A percentile compares a stretch with the other conserved stretches of the same genome.
These are phyloP conservation scores for Trimorus sp. DNA, from an alignment of 2,888 invertebrate species.

Conservation along the genomic window DNA sequence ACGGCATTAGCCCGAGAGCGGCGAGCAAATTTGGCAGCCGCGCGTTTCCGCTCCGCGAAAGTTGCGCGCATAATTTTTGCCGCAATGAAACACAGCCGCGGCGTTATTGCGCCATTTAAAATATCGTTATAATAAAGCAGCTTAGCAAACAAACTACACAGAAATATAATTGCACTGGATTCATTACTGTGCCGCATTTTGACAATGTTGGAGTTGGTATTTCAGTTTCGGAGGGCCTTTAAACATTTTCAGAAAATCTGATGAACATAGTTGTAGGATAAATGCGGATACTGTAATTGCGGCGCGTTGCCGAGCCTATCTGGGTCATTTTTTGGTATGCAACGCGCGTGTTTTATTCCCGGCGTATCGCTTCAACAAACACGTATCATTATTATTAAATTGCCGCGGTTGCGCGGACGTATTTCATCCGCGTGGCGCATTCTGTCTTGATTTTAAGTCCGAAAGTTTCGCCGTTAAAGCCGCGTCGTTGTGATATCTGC, in stretches of 20 bases:
- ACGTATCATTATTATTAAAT: slow-evolving; percentile 18
- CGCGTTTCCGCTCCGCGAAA: slow-evolving; percentile 22
- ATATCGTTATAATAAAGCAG: too few relatives aligned
- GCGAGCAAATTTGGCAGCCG: slow-evolving; percentile 38
- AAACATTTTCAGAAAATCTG: too few relatives aligned
- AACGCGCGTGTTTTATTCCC: not conserved
- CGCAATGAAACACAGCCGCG: slow-evolving; percentile 21
- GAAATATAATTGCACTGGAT: too few relatives aligned
- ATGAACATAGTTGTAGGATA: too few relatives aligned
- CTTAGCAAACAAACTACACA: too few relatives aligned
- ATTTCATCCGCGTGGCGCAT: slow-evolving; percentile 4
- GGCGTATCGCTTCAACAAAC: slow-evolving; percentile 21
- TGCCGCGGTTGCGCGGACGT: not conserved
- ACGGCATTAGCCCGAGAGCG: slow-evolving; percentile 23
- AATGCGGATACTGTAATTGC: too few relatives aligned
- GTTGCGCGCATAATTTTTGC: slow-evolving; percentile 21
- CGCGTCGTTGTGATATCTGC: slow-evolving; percentile 25
- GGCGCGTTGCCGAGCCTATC: not conserved
- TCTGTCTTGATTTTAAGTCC: slow-evolving; percentile 24
- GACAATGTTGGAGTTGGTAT: too few relatives aligned
- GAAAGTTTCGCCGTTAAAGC: slow-evolving; percentile 21
- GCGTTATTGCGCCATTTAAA: slow-evolving; percentile 20
- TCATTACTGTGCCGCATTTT: too few relatives aligned
- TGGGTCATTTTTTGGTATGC: slow-evolving; percentile 12
- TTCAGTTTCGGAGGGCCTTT: too few relatives aligned